These are phyloP conservation scores for Drosophila lowei DNA, from an alignment of 1,140 invertebrate genomes.

Conservation along the genomic window DNA sequence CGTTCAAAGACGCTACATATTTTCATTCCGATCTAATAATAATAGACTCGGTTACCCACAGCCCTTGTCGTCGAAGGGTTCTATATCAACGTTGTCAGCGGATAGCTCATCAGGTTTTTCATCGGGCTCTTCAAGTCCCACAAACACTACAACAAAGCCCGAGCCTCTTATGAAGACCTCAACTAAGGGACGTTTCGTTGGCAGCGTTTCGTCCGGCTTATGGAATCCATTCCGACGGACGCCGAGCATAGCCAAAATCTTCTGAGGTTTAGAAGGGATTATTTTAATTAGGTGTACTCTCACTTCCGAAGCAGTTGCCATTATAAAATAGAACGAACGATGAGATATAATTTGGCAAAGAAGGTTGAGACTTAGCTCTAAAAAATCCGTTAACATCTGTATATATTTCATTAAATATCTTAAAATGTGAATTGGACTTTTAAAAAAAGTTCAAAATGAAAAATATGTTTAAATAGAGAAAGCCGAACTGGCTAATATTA, in stretches of 20 bases:
- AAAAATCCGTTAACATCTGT: no score
- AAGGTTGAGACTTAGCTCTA: no score
- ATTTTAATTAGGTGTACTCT: slow-evolving; percentile 11
- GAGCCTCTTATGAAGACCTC: slow-evolving; percentile 73
- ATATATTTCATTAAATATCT: no score
- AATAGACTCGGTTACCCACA: slow-evolving; percentile 7
- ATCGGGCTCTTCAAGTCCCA: slow-evolving; percentile 77
- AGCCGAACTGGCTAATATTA: no score
- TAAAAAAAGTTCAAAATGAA: no score
- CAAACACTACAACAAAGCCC: slow-evolving; percentile 71
- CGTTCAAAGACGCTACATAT: not conserved
- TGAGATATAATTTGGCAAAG: not conserved
- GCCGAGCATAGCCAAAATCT: slow-evolving; percentile 80
- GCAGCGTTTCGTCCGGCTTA: slow-evolving; percentile 73
- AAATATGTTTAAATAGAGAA: no score
- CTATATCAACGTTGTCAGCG: slow-evolving; percentile 76
- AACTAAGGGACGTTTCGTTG: slow-evolving; percentile 64
- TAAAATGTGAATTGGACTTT: no score
- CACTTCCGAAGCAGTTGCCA: slow-evolving; percentile 12
- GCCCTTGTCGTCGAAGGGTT: slow-evolving; percentile 78
- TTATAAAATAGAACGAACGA: slow-evolving; percentile 5
- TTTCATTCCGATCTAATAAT: not conserved
- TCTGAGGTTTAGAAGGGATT: slow-evolving; percentile 28
- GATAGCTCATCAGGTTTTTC: slow-evolving; percentile 81
- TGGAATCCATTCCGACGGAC: slow-evolving; percentile 83